Base-by-base conservation (phyloP, 2,113 vertebrate species). In the Murina feae region DNA sequence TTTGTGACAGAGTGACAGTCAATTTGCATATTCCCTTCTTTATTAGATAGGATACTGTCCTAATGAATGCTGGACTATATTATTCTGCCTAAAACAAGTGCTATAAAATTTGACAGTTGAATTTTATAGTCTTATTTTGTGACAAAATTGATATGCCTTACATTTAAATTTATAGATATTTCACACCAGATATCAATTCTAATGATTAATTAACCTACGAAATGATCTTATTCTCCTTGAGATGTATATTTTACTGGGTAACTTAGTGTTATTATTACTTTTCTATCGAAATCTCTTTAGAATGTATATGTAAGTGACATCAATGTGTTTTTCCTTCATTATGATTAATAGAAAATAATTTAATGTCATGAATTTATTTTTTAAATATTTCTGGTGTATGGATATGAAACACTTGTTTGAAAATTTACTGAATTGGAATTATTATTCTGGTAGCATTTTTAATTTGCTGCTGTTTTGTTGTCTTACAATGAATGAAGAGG, bases 401-500 rank as follows among this genome's bases (percentile, higher is more conserved):
- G 20, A 60, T 75, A 72, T 5, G 17, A 95, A 89, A 49, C 90
- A 74, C 20, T 42, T 97, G 37, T 91, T 92, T 90, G 49, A 90
- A 93, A 93, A 94, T 35, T 78, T 35, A 69, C 69, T 79, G 76
- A 85, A 93, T n/a, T 86, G 44, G 74, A 76, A 94, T 90, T 96
- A 7, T 39, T 60, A 89, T 82, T 96, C 82, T 28, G 16, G 58
- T 86, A 75, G 37, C 71, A 35, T 75, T 92, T n/a, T 60, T 94
- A 92, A 79, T 17, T n/a, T 51, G 4, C 42, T 47, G 3, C 78
- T 39, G 63, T 71, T 90, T n/a, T 75, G 83, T 76, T 90, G 69
- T 96, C 88, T 96, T 80, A 87, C 96, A 96, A 96, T 93, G 91
- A 94, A 81, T 63, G 53, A 86, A 95, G 89, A 93, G 74, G 87